Conservation (phyloP, 2,888 invertebrate genomes). For the Melinaea menophilus region DNA sequence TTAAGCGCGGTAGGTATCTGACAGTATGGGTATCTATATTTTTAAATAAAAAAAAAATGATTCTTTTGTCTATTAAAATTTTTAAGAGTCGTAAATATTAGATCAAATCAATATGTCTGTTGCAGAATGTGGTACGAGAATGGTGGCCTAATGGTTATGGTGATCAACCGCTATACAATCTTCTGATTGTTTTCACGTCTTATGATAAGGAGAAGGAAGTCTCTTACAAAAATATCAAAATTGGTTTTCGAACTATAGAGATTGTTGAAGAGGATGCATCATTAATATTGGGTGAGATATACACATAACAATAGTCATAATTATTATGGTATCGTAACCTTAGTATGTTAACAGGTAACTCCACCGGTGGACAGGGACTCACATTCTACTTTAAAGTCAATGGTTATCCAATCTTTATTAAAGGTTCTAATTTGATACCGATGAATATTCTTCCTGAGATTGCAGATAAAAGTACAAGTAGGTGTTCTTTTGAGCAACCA, state of each 20-base stretch:
- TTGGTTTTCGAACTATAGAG: constrained; percentile 93
- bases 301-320: not conserved
- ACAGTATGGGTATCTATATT: not conserved
- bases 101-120: constrained; percentile 15
- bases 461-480: constrained; percentile 53
- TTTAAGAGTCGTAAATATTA: no score
- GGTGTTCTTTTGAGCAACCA: not conserved
- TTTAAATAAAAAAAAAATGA: not conserved
- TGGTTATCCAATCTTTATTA: constrained; percentile 91
- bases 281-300: constrained; percentile 47
- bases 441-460: constrained; percentile 89
- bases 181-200: constrained; percentile 74
- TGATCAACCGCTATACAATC: constrained; percentile 84
- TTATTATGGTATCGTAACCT: not conserved
- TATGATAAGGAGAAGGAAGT: constrained; percentile 47
- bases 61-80: not conserved
- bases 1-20: constrained; percentile 52
- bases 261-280: constrained; percentile 84
- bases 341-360: constrained; percentile 51
- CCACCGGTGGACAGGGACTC: constrained; percentile 75
- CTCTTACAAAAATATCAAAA: constrained; percentile 74
- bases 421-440: constrained; percentile 97
- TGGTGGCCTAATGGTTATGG: constrained; percentile 99
- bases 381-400: constrained; percentile 94
- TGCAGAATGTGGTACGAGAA: constrained; percentile 58